Base-by-base conservation (phyloP, 2,797 vertebrate species). In the Cyprinella venusta region DNA sequence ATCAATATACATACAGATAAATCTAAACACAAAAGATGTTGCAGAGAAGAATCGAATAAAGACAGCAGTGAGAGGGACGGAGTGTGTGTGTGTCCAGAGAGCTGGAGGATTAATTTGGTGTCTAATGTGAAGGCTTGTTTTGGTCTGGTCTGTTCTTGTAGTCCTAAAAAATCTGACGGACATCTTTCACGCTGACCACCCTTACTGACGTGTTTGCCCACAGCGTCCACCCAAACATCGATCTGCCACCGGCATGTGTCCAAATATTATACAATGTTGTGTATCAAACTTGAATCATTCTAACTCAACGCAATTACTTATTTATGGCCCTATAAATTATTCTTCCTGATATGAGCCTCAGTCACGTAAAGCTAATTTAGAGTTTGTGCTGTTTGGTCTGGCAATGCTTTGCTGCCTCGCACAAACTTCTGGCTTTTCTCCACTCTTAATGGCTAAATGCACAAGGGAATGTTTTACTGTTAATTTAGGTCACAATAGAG, bases 281-380 rank as follows among this genome's bases (percentile, higher is more conserved):
- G 92, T 92, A 93, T 93, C 92, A 93, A 90, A 91, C 86, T 85
- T 68, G 89, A 94, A 93, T 93, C 91, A 90, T 90, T 93, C 91
- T 92, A 93, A 92, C 90, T 91, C 91, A 87, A 88, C 88, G 19
- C 81, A 91, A 94, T 95, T 89, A 93, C 93, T 95, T 95, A 95
- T 95, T 95, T 92, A 95, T 94, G 59, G 33, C 18, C 63, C 90
- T 91, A 95, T 95, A 90, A 95, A 95, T 95, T 93, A 94, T 95
- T 95, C 94, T 94, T 89, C 88, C 92, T 92, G 90, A 94, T 94
- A 95, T 96, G 92, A 95, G 93, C 92, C 91, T 88, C 91, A 94
- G 94, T 95, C 94, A 95, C 92, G 92, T 94, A 95, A 95, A 90
- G 92, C 91, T 88, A 93, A 91, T 89, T 87, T 87, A 82, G 88